A percentile compares a stretch with the other conserved stretches of the same genome.
These are phyloP conservation scores for Drosophila merina DNA, from an alignment of 2,888 invertebrate species.

Conservation along the genomic window DNA sequence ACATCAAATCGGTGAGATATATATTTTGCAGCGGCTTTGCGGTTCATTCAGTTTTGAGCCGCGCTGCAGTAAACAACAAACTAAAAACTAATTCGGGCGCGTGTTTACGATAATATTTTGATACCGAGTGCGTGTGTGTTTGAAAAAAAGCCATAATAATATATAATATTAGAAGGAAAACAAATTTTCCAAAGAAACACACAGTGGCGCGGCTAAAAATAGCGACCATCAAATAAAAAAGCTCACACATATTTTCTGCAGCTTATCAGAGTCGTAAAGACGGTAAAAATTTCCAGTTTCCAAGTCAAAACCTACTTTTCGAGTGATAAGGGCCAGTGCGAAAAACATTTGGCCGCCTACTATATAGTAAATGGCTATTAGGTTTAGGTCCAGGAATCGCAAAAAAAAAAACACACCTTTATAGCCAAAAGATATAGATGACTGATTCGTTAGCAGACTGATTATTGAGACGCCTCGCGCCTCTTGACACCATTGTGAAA, in stretches of 20 bases:
- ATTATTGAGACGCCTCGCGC: constrained; percentile 58
- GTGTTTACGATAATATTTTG: constrained; percentile 46
- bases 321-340: constrained; percentile 1
- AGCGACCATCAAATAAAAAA: constrained; percentile 9
- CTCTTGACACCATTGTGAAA: constrained; percentile 60
- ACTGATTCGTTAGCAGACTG: constrained; percentile 61
- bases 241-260: constrained; percentile 6
- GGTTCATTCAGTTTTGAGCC: constrained; percentile 66
- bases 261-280: constrained; percentile 17
- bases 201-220: constrained; percentile 29
- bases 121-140: constrained; percentile 34
- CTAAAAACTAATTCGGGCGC: constrained; percentile 40
- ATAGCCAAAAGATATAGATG: constrained; percentile 21
- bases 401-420: constrained; percentile 20
- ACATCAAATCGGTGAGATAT: constrained; percentile 36
- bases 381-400: constrained; percentile 6
- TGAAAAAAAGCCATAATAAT: constrained; percentile 16
- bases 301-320: constrained; percentile 4
- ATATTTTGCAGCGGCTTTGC: constrained; percentile 27
- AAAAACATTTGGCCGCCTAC: neutral
- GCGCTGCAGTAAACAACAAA: constrained; percentile 58
- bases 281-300: constrained; percentile 35
- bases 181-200: constrained; percentile 29
- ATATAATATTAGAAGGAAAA: constrained; percentile 29
- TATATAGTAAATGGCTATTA: constrained; percentile 14